Evolutionary conservation across 2,888 invertebrate genomes (phyloP).

Genomic region (Bhutanitis thaidina): DNA sequence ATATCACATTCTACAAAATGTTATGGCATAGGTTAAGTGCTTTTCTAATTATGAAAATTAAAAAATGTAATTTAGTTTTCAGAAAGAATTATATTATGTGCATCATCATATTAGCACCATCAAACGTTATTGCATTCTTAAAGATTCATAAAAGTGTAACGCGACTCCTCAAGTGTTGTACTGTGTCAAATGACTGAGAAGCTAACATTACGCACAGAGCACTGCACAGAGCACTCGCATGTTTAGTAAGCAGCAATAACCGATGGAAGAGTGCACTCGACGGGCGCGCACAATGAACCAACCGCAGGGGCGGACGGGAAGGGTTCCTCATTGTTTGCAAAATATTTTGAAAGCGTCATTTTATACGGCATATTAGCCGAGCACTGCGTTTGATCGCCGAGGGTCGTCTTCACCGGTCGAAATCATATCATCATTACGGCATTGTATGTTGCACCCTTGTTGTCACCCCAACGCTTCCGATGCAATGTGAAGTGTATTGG

Average conservation of each 20-base stretch:
- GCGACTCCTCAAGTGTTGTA: background rate
- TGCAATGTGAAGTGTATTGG: constrained; percentile 41
- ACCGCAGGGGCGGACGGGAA: constrained; percentile 49
- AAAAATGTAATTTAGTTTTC: too few relatives aligned
- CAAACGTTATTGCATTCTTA: background rate
- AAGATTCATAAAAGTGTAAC: background rate
- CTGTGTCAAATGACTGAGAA: constrained; percentile 5
- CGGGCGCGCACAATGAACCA: constrained; percentile 43
- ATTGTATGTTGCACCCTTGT: constrained; percentile 48
- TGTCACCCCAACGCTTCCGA: constrained; percentile 30
- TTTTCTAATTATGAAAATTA: too few relatives aligned
- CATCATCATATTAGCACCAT: too few relatives aligned
- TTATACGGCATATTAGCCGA: constrained; percentile 73
- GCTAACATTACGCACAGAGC: constrained; percentile 21
- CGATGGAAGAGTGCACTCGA: constrained; percentile 52
- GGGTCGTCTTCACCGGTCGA: constrained; percentile 62
- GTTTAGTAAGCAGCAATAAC: constrained; percentile 35
- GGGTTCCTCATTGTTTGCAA: constrained; percentile 74
- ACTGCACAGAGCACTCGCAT: constrained; percentile 25
- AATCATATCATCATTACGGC: constrained; percentile 71
- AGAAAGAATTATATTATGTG: too few relatives aligned
- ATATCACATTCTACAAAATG: too few relatives aligned
- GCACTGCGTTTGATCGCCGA: constrained; percentile 70
- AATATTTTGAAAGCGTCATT: constrained; percentile 79
- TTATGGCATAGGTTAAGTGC: too few relatives aligned